A percentile compares a stretch with the other conserved stretches of the same genome.
phyloP scores from a whole-genome alignment of 2,113 vertebrate genomes.

The Epinephelus lanceolatus region DNA sequence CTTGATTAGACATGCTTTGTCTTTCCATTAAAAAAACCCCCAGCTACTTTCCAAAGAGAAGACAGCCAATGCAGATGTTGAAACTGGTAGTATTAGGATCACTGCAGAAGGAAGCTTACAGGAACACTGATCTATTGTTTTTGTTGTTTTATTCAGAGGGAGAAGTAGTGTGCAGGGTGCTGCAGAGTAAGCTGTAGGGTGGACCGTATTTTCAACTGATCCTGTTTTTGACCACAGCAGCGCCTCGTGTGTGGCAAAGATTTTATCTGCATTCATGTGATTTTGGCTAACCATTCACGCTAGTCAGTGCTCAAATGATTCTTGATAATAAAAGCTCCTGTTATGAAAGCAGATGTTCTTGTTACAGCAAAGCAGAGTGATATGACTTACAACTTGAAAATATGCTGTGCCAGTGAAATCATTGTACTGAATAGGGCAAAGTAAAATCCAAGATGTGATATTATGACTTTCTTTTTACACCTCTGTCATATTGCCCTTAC shows the following conservation, averaged over 20 bases:
- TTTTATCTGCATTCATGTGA: neutral
- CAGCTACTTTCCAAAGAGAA: neutral
- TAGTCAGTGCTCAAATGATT: neutral
- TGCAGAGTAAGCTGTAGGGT: neutral
- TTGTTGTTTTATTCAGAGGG: neutral
- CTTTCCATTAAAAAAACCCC: neutral
- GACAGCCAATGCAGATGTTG: constrained; percentile 1
- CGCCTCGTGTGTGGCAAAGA: neutral
- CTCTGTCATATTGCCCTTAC: neutral
- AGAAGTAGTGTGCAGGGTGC: neutral
- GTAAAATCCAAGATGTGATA: neutral
- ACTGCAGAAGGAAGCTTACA: neutral
- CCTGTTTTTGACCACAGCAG: neutral
- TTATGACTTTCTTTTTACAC: neutral
- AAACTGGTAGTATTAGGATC: neutral
- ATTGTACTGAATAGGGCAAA: neutral
- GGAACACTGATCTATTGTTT: neutral
- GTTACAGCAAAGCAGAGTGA: neutral
- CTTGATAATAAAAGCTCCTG: neutral
- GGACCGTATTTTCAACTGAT: neutral
- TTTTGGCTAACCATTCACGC: neutral
- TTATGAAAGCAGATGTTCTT: neutral
- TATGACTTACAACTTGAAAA: neutral
- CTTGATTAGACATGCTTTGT: constrained; percentile 17
- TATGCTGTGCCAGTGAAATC: neutral